phyloP scores from a whole-genome alignment of 2,113 vertebrate species.

The Syngnathus typhle region DNA sequence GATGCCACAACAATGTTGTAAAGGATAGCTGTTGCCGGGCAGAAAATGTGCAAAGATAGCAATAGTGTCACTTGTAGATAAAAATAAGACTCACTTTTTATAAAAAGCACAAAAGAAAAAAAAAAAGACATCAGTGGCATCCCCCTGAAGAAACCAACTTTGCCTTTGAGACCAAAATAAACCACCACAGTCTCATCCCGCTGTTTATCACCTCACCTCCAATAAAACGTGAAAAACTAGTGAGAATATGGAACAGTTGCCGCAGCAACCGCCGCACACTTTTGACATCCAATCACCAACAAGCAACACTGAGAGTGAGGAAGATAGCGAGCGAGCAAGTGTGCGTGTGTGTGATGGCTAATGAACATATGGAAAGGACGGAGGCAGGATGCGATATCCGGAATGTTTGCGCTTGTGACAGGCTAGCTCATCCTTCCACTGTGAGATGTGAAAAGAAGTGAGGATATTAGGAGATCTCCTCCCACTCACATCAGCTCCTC shows the following conservation, averaged over 20 bases:
- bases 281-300: constrained; percentile 51
- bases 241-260: constrained; percentile 59
- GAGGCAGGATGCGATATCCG: constrained; percentile 46
- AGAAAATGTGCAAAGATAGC: constrained; percentile 30
- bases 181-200: constrained; percentile 43
- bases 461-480: constrained; percentile 62
- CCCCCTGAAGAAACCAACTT: constrained; percentile 41
- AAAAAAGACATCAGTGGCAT: constrained; percentile 26
- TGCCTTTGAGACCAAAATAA: constrained; percentile 52
- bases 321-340: constrained; percentile 28
- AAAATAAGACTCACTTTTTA: constrained; percentile 49
- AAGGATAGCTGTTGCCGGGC: constrained; percentile 28
- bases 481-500: constrained; percentile 54
- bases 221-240: constrained; percentile 50
- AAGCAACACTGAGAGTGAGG: constrained; percentile 13
- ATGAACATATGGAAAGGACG: constrained; percentile 47
- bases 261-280: constrained; percentile 62
- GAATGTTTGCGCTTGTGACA: constrained; percentile 61
- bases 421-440: constrained; percentile 57
- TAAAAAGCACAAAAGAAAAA: constrained; percentile 7
- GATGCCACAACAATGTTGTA: constrained; percentile 4
- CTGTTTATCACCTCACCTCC: constrained; percentile 45
- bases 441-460: constrained; percentile 49
- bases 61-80: constrained; percentile 43
- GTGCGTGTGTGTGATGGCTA: constrained; percentile 31